A percentile compares a stretch with the other conserved stretches of the same genome.
Evolutionary conservation across 2,797 vertebrate species (phyloP).

Genomic region (Peromyscus attwateri): DNA sequence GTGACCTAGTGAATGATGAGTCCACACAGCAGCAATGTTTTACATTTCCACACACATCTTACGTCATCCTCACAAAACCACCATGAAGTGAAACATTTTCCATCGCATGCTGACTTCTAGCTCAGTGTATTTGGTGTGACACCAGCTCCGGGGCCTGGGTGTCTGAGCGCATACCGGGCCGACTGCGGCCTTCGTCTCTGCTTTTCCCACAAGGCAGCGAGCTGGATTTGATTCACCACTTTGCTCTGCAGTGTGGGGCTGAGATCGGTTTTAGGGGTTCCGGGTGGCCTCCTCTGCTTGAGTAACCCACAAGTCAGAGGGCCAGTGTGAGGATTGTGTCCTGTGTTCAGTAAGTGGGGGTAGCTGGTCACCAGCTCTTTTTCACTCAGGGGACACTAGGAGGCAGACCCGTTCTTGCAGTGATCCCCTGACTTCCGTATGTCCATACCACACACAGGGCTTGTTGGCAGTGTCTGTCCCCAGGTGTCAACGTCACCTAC

Average conservation of each 20-base stretch:
- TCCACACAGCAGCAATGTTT: background rate
- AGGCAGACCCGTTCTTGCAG: background rate
- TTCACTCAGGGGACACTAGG: background rate
- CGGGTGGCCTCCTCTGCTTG: background rate
- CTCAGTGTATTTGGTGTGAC: background rate
- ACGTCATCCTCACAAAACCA: background rate
- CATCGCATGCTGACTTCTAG: background rate
- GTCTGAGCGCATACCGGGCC: background rate
- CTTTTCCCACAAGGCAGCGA: background rate
- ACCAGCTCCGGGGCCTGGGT: rapidly evolving
- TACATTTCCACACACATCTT: background rate
- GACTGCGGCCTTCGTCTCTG: background rate
- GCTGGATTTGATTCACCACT: background rate
- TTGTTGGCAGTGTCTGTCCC: background rate
- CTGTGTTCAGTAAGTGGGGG: background rate
- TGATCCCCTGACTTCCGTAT: background rate
- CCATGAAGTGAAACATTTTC: background rate
- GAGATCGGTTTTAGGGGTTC: background rate
- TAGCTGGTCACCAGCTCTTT: background rate
- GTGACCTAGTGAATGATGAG: background rate
- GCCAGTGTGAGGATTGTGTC: background rate
- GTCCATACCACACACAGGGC: background rate
- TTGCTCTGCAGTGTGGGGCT: background rate
- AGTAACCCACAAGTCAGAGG: background rate
- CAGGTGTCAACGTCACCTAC: background rate